Evolutionary conservation across 2,113 vertebrate species (phyloP).

Genomic region (Elaphurus davidianus): DNA sequence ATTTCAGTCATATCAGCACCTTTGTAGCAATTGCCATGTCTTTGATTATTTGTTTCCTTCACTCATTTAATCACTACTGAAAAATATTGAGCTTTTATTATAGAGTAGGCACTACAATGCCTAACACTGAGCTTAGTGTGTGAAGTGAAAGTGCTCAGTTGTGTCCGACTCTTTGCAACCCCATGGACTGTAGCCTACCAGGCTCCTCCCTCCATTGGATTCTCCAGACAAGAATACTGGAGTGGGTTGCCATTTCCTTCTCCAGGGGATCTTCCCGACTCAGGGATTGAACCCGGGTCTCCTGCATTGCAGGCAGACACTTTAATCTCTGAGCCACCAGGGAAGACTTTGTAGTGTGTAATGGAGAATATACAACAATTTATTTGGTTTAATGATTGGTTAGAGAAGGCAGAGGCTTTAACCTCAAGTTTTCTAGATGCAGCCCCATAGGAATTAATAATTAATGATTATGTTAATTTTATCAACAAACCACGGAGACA

Average conservation of each 20-base stretch:
- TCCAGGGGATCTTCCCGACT: no score
- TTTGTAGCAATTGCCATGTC: neutral
- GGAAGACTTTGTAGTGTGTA: neutral
- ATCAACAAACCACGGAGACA: neutral
- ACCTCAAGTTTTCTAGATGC: neutral
- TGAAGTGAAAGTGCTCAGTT: no score
- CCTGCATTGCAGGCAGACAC: no score
- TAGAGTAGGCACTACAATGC: neutral
- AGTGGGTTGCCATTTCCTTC: no score
- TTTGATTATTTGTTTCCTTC: conserved; percentile 37
- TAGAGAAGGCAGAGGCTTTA: neutral
- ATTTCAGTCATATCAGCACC: neutral
- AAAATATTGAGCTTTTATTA: neutral
- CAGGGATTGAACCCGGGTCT: no score
- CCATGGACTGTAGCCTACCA: no score
- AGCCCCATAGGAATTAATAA: neutral
- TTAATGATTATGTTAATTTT: neutral
- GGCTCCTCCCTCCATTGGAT: no score
- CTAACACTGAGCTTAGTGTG: neutral
- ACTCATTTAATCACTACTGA: neutral
- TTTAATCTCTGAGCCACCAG: no score
- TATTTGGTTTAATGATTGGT: neutral
- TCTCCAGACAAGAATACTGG: no score
- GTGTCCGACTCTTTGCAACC: no score
- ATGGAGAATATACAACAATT: neutral